Percentiles rank a stretch among this genome's conserved stretches.
Evolutionary conservation across 1,140 invertebrate species (phyloP).

Genomic region (Megalopta genalis): DNA sequence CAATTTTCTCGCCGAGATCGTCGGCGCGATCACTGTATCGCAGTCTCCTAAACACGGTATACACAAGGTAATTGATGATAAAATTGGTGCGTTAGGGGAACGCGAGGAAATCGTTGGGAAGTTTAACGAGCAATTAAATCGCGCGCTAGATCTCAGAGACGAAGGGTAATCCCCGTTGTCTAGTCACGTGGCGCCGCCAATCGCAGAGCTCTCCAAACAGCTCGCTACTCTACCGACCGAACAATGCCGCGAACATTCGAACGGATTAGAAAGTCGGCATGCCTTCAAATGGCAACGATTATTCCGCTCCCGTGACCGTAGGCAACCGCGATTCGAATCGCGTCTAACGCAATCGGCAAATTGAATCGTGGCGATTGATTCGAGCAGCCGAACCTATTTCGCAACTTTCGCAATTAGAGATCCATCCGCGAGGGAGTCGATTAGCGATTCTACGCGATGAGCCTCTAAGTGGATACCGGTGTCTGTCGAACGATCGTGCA

Average conservation of each 20-base stretch:
- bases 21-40: background rate
- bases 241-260: conserved; percentile 37
- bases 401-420: conserved; percentile 56
- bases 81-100: background rate
- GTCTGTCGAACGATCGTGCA: conserved; percentile 58
- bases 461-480: conserved; percentile 66
- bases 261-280: background rate
- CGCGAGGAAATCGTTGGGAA: background rate
- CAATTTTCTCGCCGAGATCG: background rate
- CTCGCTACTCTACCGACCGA: conserved; percentile 32
- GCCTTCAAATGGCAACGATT: conserved; percentile 18
- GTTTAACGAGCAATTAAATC: background rate
- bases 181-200: conserved; percentile 46
- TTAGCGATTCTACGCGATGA: conserved; percentile 38
- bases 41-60: background rate
- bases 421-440: conserved; percentile 39
- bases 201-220: background rate
- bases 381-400: background rate
- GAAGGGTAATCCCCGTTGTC: conserved; percentile 40
- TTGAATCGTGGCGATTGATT: conserved; percentile 39
- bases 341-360: conserved; percentile 18
- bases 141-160: background rate
- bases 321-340: conserved; percentile 5
- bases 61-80: background rate
- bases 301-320: conserved; percentile 21